These are phyloP conservation scores for Albula glossodonta DNA, from an alignment of 2,113 vertebrate species.

Conservation along the genomic window DNA sequence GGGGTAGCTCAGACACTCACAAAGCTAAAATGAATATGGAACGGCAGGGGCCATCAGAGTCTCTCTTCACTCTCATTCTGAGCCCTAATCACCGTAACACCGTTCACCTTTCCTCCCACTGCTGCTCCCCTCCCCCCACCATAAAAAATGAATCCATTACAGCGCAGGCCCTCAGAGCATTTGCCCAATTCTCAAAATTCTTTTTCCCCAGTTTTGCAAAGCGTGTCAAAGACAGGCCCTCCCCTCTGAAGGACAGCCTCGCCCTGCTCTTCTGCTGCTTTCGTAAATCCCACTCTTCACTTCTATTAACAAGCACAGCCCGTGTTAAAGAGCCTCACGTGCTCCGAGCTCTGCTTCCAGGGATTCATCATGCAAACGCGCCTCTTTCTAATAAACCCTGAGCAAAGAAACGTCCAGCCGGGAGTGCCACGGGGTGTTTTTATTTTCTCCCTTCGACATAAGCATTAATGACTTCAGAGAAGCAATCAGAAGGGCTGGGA, in stretches of 20 bases:
- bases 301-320: not conserved
- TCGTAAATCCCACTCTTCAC: not conserved
- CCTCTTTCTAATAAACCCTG: not conserved
- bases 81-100: no score
- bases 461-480: not conserved
- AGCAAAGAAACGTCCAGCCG: not conserved
- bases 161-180: not conserved
- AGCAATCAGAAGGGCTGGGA: not conserved
- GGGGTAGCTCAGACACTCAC: no score
- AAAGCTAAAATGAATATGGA: no score
- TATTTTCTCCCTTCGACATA: not conserved
- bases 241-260: not conserved
- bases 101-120: not conserved
- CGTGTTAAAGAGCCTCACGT: not conserved
- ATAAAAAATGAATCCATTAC: not conserved
- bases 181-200: not conserved
- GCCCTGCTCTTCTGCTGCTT: not conserved
- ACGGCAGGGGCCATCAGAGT: no score
- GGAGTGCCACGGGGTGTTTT: not conserved
- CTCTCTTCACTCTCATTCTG: no score
- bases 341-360: not conserved
- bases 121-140: not conserved
- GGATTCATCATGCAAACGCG: not conserved
- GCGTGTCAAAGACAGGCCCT: not conserved
- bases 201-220: not conserved